Base-by-base conservation (phyloP, 2,888 invertebrate species). In the Apodemia hepburni region DNA sequence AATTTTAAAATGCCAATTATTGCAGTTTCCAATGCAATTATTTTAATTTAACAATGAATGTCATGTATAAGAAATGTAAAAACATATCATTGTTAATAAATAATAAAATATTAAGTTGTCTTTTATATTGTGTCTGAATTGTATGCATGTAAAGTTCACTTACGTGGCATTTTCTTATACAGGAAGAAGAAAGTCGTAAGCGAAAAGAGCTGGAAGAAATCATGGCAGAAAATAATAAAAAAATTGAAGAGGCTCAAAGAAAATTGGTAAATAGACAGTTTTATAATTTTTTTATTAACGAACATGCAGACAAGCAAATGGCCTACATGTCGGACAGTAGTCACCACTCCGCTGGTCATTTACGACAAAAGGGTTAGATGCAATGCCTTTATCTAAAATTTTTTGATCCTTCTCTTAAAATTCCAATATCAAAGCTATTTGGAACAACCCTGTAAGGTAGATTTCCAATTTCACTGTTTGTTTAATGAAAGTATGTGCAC, bases 171-270 rank as follows among this genome's bases (percentile, higher is more conserved):
- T 92, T 88, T 90, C 87, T 93, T 92, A 95, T 94, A 94, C 97
- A 99, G 98, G 98, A 98, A 94, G 98, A 98, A 94, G 98, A 99
- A 93, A 95, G 95, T 90, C 95, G 96, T 92, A 98, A 98, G 93
- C 95, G 98, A 79, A 97, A 97, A 94, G 97, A 98, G 92, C 94
- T 98, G 84, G 98, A 98, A 92, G 95, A 95, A 90, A 98, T 98
- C 92, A 95, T 98, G 95, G 98, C 97, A 77, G 98, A 99, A 93
- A 99, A 99, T 93, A 98, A 98, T 94, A 95, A 94, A 89, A 98
- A 98, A 93, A 98, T 98, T 73, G 98, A 98, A 91, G 98, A 98
- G 86, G 98, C 98, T 73, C 98, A 98, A 93, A 95, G 96, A 81
- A 98, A 98, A 95, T 93, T 98, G 95, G 98, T 98, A 85, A 94